phyloP scores from a whole-genome alignment of 1,140 invertebrate species.

The Drosophila elegans region DNA sequence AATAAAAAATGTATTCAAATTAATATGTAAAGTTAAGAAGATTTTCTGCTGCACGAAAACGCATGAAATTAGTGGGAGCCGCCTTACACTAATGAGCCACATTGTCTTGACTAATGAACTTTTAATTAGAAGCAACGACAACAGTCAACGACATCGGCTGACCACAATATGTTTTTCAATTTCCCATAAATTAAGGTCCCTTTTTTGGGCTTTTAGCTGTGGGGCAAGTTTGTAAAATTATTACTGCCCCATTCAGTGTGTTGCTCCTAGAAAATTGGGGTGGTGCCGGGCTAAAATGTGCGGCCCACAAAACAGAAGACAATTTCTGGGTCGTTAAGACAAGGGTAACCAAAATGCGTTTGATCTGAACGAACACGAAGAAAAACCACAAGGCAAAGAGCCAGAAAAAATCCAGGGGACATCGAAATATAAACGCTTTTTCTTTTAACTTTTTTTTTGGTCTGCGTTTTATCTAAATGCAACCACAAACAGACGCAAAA shows the following conservation, averaged over 20 bases:
- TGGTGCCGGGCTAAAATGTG: neutral
- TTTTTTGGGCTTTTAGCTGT: slow-evolving; percentile 6
- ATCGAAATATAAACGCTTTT: slow-evolving; percentile 26
- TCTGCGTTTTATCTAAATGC: neutral
- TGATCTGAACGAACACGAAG: slow-evolving; percentile 52
- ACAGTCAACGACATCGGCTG: slow-evolving; percentile 42
- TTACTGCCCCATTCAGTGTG: slow-evolving; percentile 29
- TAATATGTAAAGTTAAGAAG: neutral
- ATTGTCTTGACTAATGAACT: slow-evolving; percentile 77
- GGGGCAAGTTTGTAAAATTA: slow-evolving; percentile 38
- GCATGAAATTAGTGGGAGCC: slow-evolving; percentile 21
- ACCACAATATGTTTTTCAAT: slow-evolving; percentile 72
- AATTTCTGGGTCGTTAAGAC: slow-evolving; percentile 59
- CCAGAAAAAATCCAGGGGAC: neutral
- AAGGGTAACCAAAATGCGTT: slow-evolving; percentile 48
- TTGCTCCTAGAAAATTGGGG: slow-evolving; percentile 8
- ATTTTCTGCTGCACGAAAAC: neutral
- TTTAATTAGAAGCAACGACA: slow-evolving; percentile 75
- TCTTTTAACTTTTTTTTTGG: slow-evolving; percentile 12
- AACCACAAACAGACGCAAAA: neutral
- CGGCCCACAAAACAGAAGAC: slow-evolving; percentile 36
- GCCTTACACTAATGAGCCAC: slow-evolving; percentile 55
- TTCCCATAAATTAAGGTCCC: slow-evolving; percentile 60
- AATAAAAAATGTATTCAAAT: too few species aligned
- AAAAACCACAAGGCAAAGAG: slow-evolving; percentile 52